phyloP scores from a whole-genome alignment of 35 echinoderm and acorn worm genomes.

The Patiria miniata region DNA sequence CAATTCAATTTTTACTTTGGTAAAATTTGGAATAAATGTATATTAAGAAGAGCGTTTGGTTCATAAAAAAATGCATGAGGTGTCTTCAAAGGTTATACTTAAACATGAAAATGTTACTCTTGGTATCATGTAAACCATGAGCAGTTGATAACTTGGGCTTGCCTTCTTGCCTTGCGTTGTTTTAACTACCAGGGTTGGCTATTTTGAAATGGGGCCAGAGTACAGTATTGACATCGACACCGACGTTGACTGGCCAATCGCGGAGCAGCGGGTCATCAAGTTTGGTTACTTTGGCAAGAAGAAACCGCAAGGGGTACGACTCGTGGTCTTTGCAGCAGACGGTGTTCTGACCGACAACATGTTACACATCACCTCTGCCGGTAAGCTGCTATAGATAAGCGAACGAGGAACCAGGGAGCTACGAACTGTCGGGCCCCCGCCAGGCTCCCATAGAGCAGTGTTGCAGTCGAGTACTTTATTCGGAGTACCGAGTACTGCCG shows the following conservation, averaged over 20 bases:
- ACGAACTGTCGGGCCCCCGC: neutral
- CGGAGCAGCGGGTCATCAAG: slow-evolving; percentile 95
- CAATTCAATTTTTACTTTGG: too few relatives aligned
- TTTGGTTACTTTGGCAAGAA: slow-evolving; percentile 97
- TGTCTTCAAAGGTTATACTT: too few relatives aligned
- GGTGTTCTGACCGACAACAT: slow-evolving; percentile 96
- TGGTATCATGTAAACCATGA: too few relatives aligned
- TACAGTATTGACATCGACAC: slow-evolving; percentile 99
- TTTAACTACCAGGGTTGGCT: slow-evolving; percentile 73
- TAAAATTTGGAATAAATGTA: too few relatives aligned
- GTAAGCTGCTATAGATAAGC: too few relatives aligned
- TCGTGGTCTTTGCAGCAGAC: slow-evolving; percentile 87
- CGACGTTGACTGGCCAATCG: slow-evolving; percentile 95
- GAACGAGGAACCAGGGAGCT: too few relatives aligned
- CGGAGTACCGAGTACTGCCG: too few relatives aligned
- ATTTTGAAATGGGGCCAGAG: slow-evolving; percentile 95
- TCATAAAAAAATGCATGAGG: too few relatives aligned
- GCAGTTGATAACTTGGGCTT: too few relatives aligned
- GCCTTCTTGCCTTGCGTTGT: neutral
- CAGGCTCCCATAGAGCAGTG: neutral
- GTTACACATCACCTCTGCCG: slow-evolving; percentile 75
- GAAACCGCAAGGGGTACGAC: slow-evolving; percentile 76
- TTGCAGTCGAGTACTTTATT: too few relatives aligned
- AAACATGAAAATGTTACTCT: too few relatives aligned
- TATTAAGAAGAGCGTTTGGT: too few relatives aligned